Evolutionary conservation across 2,888 invertebrate genomes (phyloP).

Genomic region (Odontocerum albicorne): DNA sequence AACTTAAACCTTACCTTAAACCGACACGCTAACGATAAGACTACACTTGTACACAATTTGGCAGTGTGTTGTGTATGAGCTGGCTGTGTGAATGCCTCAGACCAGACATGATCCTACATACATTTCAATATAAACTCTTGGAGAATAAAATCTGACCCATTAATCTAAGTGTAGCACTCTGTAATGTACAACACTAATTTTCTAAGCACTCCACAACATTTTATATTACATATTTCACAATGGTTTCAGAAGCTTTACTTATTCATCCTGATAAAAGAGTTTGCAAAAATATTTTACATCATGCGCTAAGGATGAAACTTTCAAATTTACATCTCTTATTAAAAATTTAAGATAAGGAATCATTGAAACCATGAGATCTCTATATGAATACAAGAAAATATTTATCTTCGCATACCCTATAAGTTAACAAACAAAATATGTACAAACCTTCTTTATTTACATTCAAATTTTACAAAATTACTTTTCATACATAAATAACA

Average conservation of each 20-base stretch:
- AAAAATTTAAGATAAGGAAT: slow-evolving; percentile 9
- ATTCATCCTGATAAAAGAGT: background rate
- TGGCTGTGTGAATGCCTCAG: slow-evolving; percentile 20
- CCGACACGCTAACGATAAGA: slow-evolving; percentile 28
- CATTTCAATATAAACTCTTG: slow-evolving; percentile 15
- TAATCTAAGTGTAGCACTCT: slow-evolving; percentile 7
- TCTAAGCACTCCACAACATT: slow-evolving; percentile 10
- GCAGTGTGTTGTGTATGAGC: slow-evolving; percentile 34
- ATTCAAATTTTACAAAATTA: background rate
- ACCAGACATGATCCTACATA: slow-evolving; percentile 10
- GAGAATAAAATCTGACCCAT: slow-evolving; percentile 20
- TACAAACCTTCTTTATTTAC: slow-evolving; percentile 16
- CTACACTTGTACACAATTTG: slow-evolving; percentile 32
- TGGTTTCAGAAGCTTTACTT: slow-evolving; percentile 2
- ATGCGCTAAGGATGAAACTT: background rate
- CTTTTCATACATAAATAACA: slow-evolving; percentile 8
- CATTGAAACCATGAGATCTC: slow-evolving; percentile 14
- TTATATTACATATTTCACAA: slow-evolving; percentile 15
- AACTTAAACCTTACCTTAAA: slow-evolving; percentile 13
- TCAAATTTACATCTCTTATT: background rate
- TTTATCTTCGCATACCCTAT: slow-evolving; percentile 2
- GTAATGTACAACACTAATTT: background rate
- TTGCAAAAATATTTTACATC: slow-evolving; percentile 8
- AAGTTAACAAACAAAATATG: slow-evolving; percentile 3
- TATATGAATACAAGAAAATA: slow-evolving; percentile 15